Evolutionary conservation across 1,140 invertebrate species (phyloP).

Genomic region (Drosophila melanogaster): Release_6_plus_ISO1_MT NT_033779.5:8639001-8639500

Average conservation of each 20-base stretch:
- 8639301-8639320: conserved; percentile 36
- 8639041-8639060: conserved; percentile 8
- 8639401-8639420: conserved; percentile 80
- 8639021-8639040: not conserved
- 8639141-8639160: not conserved
- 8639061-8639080: not conserved
- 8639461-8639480: conserved; percentile 39
- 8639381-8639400: conserved; percentile 65
- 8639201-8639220: conserved; percentile 8
- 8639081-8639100: conserved; percentile 12
- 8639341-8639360: conserved; percentile 45
- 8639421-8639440: conserved; percentile 73
- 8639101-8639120: conserved; percentile 9
- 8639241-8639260: conserved; percentile 19
- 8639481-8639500: conserved; percentile 50
- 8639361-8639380: conserved; percentile 55
- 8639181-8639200: conserved; percentile 73
- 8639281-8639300: not conserved
- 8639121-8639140: conserved; percentile 46
- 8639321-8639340: conserved; percentile 25
- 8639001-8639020: not conserved
- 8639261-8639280: not conserved
- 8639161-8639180: conserved; percentile 65
- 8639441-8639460: conserved; percentile 1
- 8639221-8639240: conserved; percentile 21